Evolutionary conservation across 2,797 vertebrate species (phyloP).

Genomic region (Ciconia nigra): DNA sequence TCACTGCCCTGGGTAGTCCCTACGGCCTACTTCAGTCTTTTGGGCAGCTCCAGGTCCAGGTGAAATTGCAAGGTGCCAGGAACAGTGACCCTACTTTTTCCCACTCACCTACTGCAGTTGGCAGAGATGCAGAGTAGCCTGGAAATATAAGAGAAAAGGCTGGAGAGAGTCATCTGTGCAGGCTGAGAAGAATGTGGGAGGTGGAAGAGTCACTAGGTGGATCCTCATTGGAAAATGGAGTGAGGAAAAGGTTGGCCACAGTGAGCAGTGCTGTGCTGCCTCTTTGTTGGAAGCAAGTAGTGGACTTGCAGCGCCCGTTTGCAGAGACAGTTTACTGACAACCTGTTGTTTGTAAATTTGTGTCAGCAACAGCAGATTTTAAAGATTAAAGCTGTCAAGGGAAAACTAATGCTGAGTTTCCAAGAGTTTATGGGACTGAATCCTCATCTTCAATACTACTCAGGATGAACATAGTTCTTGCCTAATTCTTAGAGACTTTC

Average conservation of each 20-base stretch:
- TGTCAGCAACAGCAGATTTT: background rate
- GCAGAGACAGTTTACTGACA: background rate
- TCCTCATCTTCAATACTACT: conserved; percentile 27
- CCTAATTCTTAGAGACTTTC: conserved; percentile 57
- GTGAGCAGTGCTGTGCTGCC: background rate
- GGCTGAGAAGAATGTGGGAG: background rate
- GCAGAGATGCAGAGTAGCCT: background rate
- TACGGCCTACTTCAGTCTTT: background rate
- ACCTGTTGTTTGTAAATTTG: background rate
- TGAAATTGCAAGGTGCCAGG: background rate
- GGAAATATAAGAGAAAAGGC: background rate
- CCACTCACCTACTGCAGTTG: background rate
- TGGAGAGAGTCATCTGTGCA: background rate
- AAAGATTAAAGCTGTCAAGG: conserved; percentile 37
- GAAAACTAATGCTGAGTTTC: conserved; percentile 35
- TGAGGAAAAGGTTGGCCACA: background rate
- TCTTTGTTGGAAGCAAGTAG: background rate
- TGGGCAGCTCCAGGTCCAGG: background rate
- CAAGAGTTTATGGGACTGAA: conserved; percentile 24
- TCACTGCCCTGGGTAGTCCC: background rate
- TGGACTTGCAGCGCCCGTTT: background rate
- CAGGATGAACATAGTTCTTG: conserved; percentile 77
- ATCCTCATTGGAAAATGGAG: background rate
- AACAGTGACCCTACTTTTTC: background rate
- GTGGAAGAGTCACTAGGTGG: background rate